Evolutionary conservation across 1,140 invertebrate genomes (phyloP).

Genomic region (honey bee (Apis mellifera)): Amel_HAv3.1 CM009932.2:3917001-3917500

Average conservation of each 20-base stretch:
- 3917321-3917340: neutral
- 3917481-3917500: conserved; percentile 59
- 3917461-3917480: conserved; percentile 9
- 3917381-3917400: conserved; percentile 4
- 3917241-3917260: conserved; percentile 41
- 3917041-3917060: conserved; percentile 69
- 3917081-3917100: conserved; percentile 65
- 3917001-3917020: conserved; percentile 66
- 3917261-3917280: neutral
- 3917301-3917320: conserved; percentile 18
- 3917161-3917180: conserved; percentile 63
- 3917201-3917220: conserved; percentile 44
- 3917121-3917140: conserved; percentile 53
- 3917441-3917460: neutral
- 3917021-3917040: conserved; percentile 64
- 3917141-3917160: conserved; percentile 60
- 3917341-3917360: neutral
- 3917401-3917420: neutral
- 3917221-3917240: conserved; percentile 25
- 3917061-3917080: conserved; percentile 67
- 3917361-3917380: neutral
- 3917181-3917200: conserved; percentile 39
- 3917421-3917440: neutral
- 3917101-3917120: conserved; percentile 50
- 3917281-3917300: conserved; percentile 28